Percentiles rank a stretch among this genome's conserved stretches.
These are phyloP conservation scores for Sepiola atlantica DNA, from an alignment of 2,888 invertebrate species.

Conservation along the genomic window DNA sequence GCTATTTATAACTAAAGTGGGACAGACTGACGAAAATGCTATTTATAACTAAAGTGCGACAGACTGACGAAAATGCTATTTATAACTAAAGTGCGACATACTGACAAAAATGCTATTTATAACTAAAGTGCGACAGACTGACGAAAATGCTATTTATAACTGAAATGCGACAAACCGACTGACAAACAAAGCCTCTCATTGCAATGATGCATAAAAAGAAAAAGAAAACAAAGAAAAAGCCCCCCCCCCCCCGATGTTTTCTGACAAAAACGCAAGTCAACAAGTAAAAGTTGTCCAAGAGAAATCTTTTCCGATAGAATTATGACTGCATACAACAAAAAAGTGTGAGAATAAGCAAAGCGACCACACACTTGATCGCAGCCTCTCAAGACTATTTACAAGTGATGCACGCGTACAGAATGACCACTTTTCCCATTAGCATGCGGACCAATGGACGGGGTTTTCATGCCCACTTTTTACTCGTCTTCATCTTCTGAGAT, in stretches of 20 bases:
- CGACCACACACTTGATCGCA: background rate
- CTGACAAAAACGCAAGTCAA: background rate
- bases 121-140: no score
- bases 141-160: no score
- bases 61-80: no score
- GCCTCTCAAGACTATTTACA: background rate
- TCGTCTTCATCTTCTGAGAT: background rate
- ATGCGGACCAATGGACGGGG: background rate
- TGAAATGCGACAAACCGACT: no score
- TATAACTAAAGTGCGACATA: no score
- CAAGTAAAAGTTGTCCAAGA: background rate
- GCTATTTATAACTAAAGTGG: no score
- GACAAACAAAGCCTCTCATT: no score
- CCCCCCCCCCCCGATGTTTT: background rate
- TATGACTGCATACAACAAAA: background rate
- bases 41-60: no score
- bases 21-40: no score
- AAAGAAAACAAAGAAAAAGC: background rate
- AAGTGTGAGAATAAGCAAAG: background rate
- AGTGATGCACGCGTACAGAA: background rate
- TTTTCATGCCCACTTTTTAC: slow-evolving; percentile 23
- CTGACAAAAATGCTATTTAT: no score
- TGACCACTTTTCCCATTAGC: background rate
- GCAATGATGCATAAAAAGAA: background rate
- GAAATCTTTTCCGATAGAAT: background rate